Conservation (phyloP, 53 echinoderm and acorn worm genomes). For the Zoroaster sp. region DNA sequence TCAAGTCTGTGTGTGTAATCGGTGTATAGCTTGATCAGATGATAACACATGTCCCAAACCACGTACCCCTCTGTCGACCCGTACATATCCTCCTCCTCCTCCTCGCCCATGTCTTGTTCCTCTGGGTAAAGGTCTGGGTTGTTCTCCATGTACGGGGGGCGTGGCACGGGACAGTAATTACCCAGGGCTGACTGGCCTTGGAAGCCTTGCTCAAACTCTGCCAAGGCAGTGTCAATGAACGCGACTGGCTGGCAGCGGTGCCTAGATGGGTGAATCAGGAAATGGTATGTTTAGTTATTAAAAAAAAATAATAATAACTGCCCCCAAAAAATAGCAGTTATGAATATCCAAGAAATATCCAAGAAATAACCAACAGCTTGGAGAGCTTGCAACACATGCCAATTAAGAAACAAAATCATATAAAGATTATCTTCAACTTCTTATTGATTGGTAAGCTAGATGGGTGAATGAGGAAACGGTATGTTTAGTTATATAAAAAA, state of each 20-base stretch:
- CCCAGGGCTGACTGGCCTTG: conserved; percentile 75
- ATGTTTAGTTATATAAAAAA: too few species aligned
- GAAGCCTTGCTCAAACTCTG: conserved; percentile 87
- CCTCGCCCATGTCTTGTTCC: conserved; percentile 14
- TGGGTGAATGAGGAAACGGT: too few species aligned
- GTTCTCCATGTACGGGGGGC: conserved; percentile 95
- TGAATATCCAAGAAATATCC: too few species aligned
- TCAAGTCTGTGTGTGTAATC: conserved; percentile 75
- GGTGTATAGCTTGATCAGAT: conserved; percentile 89
- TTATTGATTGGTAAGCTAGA: too few species aligned
- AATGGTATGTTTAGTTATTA: too few species aligned
- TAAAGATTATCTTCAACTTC: not conserved
- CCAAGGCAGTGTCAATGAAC: conserved; percentile 74
- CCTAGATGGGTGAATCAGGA: conserved; percentile 57
- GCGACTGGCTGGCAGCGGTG: conserved; percentile 76
- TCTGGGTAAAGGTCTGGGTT: conserved; percentile 66
- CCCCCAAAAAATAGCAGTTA: too few species aligned
- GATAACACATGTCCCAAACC: conserved; percentile 90
- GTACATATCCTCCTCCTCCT: not conserved
- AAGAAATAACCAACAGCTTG: conserved; percentile 88
- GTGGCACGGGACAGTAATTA: conserved; percentile 78
- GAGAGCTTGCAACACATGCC: conserved; percentile 89
- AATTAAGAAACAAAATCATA: conserved; percentile 48
- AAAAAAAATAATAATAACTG: too few species aligned
- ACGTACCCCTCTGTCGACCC: conserved; percentile 31